Base-by-base conservation (phyloP, 2,888 invertebrate species). In the Sceliomorpha sp. region DNA sequence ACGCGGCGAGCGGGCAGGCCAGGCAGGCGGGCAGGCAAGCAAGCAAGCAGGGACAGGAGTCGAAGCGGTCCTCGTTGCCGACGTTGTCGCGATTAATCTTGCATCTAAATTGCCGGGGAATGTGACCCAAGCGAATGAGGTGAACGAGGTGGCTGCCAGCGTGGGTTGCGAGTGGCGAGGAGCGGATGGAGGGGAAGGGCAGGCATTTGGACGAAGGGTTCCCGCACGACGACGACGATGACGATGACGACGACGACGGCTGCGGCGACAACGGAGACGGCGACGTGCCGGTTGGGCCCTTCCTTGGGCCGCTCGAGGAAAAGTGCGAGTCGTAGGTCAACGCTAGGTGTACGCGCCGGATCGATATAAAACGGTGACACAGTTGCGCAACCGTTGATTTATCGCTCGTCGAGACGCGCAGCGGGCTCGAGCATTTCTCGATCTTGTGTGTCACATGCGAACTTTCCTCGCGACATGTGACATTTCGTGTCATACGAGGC, bases 51-150 rank as follows among this genome's bases (percentile, higher is more conserved):
- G 55, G 64, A 60, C 62, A 56, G 55, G 48, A 45, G 63, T 51
- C 63, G 51, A 45, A 55, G 59, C 58, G 63, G 56, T 56, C 64
- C 56, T 66, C 55, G 68, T 44, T 20, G 67, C 17, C 53, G 59
- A 47, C 64, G 60, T 60, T 67, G 40, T 51, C 62, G 51, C 53
- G 62, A 70, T 70, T 60, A 70, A 66, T 64, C 70, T 64, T 32
- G 42, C 64, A 70, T 70, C 66, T 70, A 62, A 70, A 66, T 70
- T 66, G 64, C 66, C 42, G 47, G 60, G 60, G 70, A 70, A 66
- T 62, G 60, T 70, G 64, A 60, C 40, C 44, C 51, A 51, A 51
- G 51, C 56, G 62, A 56, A 62, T 56, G 50, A 70, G 55, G 64
- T 56, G 55, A 64, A 60, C 45, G 60, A 48, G 53, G 32, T 1